Base-by-base conservation (phyloP, 2,888 invertebrate genomes). In the Megalurothrips usitatus region DNA sequence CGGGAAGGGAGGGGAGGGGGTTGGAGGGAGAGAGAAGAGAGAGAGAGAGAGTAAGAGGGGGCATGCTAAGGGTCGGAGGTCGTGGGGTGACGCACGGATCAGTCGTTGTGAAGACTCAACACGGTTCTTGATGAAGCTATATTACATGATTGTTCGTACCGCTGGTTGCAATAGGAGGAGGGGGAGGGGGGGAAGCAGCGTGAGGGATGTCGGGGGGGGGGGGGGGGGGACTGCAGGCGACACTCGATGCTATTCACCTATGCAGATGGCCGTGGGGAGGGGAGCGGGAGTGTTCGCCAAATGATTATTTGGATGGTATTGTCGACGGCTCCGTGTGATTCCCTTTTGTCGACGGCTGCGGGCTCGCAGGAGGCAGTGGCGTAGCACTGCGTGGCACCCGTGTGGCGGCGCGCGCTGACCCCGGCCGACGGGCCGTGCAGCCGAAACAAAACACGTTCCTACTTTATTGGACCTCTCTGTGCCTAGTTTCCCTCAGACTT, bases 171-270 rank as follows among this genome's bases (percentile, higher is more conserved):
- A 58, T n/a, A 14, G 58, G 58, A 6, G 58, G 58, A 58, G 3
- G 52, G 52, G 52, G 19, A 17, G 58, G 58, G 58, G n/a, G 6
- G 58, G 58, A 12, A 17, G 19, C 2, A 17, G 58, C 6, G 52
- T 52, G 52, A 43, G 34, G 10, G 10, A 10, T 52, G 12, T 11
- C 19, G 58, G 58, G 14, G 58, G 17, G 6, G 58, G 58, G 19
- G 10, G 12, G n/a, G 58, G 58, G 58, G 17, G 58, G 0, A 17
- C 52, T 12, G 52, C 52, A 43, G 52, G 14, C 19, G 58, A 58
- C 58, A 58, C 58, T 58, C 58, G 58, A 68, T 17, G 68, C 80
- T 80, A 58, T 80, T 80, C 49, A 52, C 80, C 49, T 80, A 80
- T 58, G 52, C 52, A 52, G 26, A 47, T 49, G 19, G 34, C 14